Conservation (phyloP, 1,140 invertebrate genomes). For the Macrostomum lignano region DNA sequence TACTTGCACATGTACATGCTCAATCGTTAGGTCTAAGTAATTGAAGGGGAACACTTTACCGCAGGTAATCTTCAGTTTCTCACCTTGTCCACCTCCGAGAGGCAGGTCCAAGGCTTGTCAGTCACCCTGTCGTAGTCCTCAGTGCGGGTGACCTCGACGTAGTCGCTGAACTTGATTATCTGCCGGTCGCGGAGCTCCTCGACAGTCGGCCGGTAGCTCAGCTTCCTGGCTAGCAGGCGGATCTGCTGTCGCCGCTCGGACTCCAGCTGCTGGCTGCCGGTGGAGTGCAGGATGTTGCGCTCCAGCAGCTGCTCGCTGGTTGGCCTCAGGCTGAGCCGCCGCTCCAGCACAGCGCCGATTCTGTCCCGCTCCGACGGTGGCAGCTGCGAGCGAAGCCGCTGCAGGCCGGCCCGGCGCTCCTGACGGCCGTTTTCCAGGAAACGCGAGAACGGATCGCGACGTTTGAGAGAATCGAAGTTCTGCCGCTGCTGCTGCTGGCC, state of each 20-base stretch:
- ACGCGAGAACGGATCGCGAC: too few species aligned
- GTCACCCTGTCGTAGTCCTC: conserved; percentile 65
- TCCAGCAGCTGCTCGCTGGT: conserved; percentile 77
- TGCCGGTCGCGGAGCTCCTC: conserved; percentile 71
- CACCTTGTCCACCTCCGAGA: conserved; percentile 69
- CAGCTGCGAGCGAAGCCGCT: too few species aligned
- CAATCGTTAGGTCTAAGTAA: too few species aligned
- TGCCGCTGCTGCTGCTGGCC: too few species aligned
- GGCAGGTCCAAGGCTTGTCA: conserved; percentile 79
- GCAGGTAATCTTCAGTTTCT: conserved; percentile 63
- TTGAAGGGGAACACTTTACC: too few species aligned
- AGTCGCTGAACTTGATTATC: conserved; percentile 88
- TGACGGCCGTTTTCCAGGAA: too few species aligned
- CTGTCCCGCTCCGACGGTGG: conserved; percentile 6
- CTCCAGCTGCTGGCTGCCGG: conserved; percentile 63
- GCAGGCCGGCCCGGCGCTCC: too few species aligned
- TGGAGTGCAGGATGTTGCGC: conserved; percentile 78
- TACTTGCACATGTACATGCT: too few species aligned
- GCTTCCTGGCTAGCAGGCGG: conserved; percentile 55
- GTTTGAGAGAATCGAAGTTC: too few species aligned
- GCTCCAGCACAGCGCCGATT: conserved; percentile 6
- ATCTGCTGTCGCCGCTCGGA: conserved; percentile 82
- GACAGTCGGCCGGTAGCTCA: conserved; percentile 10
- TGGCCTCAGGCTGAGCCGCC: conserved; percentile 67
- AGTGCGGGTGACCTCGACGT: conserved; percentile 79